Base-by-base conservation (phyloP, 2,797 vertebrate genomes). In the Crax fasciolata region DNA sequence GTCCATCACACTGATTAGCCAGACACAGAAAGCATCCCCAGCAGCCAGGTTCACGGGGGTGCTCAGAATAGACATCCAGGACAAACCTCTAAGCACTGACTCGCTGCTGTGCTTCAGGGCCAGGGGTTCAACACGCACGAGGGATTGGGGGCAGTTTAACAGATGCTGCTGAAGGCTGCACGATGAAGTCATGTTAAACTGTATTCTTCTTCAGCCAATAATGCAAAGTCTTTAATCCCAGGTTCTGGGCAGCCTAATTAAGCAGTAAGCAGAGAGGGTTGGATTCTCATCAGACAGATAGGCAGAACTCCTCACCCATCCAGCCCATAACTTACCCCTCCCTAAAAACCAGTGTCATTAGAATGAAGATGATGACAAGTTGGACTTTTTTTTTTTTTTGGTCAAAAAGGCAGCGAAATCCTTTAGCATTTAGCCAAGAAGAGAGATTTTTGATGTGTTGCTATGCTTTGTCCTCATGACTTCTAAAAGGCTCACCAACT, bases 171-270 rank as follows among this genome's bases (percentile, higher is more conserved):
- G 46, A 38, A 85, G 54, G 65, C 18, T 84, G 54, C 51, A 83
- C 76, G 83, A 81, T 88, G 87, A 92, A 96, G 77, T 90, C 65
- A 68, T 1, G 3, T 58, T 86, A 89, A 89, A 84, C 73, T 84
- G 95, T 73, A 73, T 77, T 90, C 92, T 59, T 54, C 81, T 67
- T 74, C 84, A 95, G 90, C 86, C 93, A 88, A 49, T 92, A 84
- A 86, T 5, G 1, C 48, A 18, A 76, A 92, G 76, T 72, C 77
- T 84, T 67, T 93, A 94, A 96, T 84, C 86, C 84, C 59, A 46
- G 75, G 49, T 87, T 77, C 68, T 74, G 76, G 62, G 58, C 85
- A 90, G 30, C 59, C 86, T 92, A 90, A 94, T 93, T 85, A 87
- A 82, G 44, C 61, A 57, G 43, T 0, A 21, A 87, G 57, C 11